Evolutionary conservation across 2,113 vertebrate species (phyloP).

Genomic region (Pangasianodon hypophthalmus): DNA sequence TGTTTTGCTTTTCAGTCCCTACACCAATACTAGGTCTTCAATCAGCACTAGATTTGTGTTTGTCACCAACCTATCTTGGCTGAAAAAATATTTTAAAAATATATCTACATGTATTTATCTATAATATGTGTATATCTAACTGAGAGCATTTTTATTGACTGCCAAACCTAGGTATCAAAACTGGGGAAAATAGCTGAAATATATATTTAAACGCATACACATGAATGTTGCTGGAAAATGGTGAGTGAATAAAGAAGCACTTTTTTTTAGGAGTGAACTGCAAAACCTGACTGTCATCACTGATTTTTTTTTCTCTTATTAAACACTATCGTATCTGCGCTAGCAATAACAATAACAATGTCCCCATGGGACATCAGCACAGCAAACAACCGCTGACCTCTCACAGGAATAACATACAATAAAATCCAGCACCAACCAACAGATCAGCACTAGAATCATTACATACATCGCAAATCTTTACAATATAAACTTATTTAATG

Average conservation of each 20-base stretch:
- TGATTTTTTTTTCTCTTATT: neutral
- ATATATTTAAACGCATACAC: neutral
- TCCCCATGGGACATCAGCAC: neutral
- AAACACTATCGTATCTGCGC: neutral
- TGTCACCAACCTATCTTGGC: neutral
- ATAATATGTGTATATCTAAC: neutral
- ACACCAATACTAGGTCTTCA: neutral
- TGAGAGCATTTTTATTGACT: neutral
- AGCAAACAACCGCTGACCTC: slow-evolving; percentile 3
- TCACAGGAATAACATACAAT: neutral
- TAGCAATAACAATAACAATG: neutral
- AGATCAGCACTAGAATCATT: too few species aligned
- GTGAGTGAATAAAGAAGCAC: neutral
- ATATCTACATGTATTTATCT: neutral
- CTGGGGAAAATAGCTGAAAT: neutral
- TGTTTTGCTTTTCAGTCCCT: neutral
- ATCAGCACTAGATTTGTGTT: too few species aligned
- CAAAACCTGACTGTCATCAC: neutral
- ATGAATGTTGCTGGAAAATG: neutral
- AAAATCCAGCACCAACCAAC: slow-evolving; percentile 1
- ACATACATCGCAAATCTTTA: neutral
- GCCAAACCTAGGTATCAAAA: neutral
- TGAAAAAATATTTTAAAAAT: neutral
- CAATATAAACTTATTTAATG: neutral
- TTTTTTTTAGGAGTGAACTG: neutral